Base-by-base conservation (phyloP, 2,797 vertebrate genomes). In the Chaetophractus vellerosus region DNA sequence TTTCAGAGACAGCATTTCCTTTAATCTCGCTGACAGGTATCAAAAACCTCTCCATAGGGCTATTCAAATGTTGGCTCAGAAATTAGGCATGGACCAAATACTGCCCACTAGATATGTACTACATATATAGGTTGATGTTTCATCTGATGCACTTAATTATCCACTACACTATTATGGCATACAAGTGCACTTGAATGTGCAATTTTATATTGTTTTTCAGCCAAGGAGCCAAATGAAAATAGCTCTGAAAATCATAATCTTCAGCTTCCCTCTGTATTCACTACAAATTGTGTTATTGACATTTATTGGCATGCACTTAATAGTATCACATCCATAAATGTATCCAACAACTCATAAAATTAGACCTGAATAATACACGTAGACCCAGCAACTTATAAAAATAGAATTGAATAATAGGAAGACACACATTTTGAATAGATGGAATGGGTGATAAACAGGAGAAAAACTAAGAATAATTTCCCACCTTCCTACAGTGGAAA, bases 11-110 rank as follows among this genome's bases (percentile, higher is more conserved):
- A 69, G 95, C 81, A 95, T 97, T 97, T 97, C 69, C 80, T 98
- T 96, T 88, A 84, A 94, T 97, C 96, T 97, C 96, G 95, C 92
- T 97, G 95, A 98, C 93, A 97, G 82, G 92, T 93, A 76, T 95
- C 95, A 86, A 95, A 78, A 97, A 71, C 93, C 87, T 95, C 88
- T 33, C 88, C 91, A 90, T n/a, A 93, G 61, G 48, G 23, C 64
- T 83, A 82, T 96, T 87, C 95, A 96, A 97, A 87, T 0, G 0
- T 0, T 72, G 92, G 90, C 93, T 85, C 81, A 97, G 94, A 92
- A 96, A 96, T 95, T 36, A 69, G 84, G 79, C 26, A 75, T 24
- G 38, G 83, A 92, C 83, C 83, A 90, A 61, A 91, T 74, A 79
- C 55, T 3, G 8, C 90, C 94, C 57, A 85, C 59, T 86, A 45